Percentiles rank a stretch among this genome's conserved stretches.
phyloP scores from a whole-genome alignment of 2,888 invertebrate species.

The Seira musarum region DNA sequence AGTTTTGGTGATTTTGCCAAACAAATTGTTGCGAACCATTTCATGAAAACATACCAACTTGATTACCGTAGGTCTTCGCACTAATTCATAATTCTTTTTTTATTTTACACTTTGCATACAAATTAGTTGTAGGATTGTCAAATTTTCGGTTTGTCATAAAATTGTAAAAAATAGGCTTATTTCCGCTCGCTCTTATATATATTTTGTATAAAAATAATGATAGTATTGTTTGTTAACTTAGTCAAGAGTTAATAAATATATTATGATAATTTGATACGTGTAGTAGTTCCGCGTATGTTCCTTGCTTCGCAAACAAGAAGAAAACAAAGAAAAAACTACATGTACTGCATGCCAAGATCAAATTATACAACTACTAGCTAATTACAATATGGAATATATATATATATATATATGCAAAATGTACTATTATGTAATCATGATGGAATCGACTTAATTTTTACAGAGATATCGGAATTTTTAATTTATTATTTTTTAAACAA shows the following conservation, averaged over 20 bases:
- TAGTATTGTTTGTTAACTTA: neutral
- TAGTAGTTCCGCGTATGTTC: constrained; percentile 54
- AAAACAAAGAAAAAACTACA: constrained; percentile 12
- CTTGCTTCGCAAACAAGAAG: constrained; percentile 50
- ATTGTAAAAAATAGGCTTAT: neutral
- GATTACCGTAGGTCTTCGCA: constrained; percentile 11
- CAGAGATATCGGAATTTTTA: constrained; percentile 64
- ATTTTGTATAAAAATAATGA: neutral
- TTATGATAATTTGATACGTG: constrained; percentile 18
- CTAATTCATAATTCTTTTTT: neutral
- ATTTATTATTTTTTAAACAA: constrained; percentile 68
- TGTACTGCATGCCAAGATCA: constrained; percentile 47
- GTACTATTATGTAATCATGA: constrained; percentile 47
- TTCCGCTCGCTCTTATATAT: constrained; percentile 13
- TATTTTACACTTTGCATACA: constrained; percentile 4
- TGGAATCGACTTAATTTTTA: constrained; percentile 64
- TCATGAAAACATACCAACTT: neutral
- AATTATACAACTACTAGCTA: constrained; percentile 31
- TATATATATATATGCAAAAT: constrained; percentile 40
- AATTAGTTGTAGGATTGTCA: neutral
- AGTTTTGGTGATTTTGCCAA: neutral
- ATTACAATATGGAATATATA: constrained; percentile 29
- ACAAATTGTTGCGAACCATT: neutral
- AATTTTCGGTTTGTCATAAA: too few species aligned
- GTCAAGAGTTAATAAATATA: neutral